Evolutionary conservation across 2,888 invertebrate genomes (phyloP).

Genomic region (Sepioteuthis lessoniana): DNA sequence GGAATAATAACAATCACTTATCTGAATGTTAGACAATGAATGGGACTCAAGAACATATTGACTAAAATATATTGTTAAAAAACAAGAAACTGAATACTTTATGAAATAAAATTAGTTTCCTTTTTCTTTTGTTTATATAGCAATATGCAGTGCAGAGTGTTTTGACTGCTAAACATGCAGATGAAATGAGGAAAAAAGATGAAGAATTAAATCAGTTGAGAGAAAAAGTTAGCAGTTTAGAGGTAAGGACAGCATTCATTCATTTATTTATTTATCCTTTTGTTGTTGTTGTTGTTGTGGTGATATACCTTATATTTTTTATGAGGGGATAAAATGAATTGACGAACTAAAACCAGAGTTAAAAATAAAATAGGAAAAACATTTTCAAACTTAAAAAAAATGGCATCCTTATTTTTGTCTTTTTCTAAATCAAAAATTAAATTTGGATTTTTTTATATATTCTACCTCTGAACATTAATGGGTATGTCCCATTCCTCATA

Average conservation of each 20-base stretch:
- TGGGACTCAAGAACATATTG: no score
- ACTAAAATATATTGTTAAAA: no score
- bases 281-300: no score
- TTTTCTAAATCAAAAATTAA: background rate
- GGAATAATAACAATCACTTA: no score
- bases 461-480: no score
- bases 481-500: no score
- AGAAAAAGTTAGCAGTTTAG: constrained; percentile 70
- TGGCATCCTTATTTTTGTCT: background rate
- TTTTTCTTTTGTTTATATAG: constrained; percentile 62
- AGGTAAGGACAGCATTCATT: constrained; percentile 61
- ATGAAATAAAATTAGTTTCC: background rate
- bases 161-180: constrained; percentile 79
- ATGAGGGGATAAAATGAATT: background rate
- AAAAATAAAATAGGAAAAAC: no score
- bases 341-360: background rate
- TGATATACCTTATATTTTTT: background rate
- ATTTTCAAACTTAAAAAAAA: background rate
- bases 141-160: constrained; percentile 80
- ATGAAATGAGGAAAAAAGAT: constrained; percentile 80
- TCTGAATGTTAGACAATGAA: no score
- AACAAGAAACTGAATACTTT: no score
- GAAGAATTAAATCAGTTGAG: constrained; percentile 79
- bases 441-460: no score
- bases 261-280: no score